Evolutionary conservation across 2,113 vertebrate genomes (phyloP), one percentile per base, ranked within the genome.

Genomic region (Ciconia maguari): DNA sequence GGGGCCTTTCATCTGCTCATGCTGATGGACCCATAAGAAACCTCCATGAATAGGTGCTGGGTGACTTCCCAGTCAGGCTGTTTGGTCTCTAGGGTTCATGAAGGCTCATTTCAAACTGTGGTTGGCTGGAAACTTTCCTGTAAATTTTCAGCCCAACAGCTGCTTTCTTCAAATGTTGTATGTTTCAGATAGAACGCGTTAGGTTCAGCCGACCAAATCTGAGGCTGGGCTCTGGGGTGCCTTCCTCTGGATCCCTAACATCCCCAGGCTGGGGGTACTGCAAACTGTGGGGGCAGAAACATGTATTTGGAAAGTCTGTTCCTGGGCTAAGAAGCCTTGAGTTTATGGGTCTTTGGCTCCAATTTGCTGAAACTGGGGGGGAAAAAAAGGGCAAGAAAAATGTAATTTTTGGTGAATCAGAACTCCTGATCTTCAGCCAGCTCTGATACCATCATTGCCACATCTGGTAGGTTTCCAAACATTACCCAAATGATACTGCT

Each of bases 141-240:
- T 4, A 66, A 66, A 69, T 7, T 54, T 94, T 54, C 19, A 55
- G 44, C 14, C n/a, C 38, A 81, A 42, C 38, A 84, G 15, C 13
- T 80, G 29, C 17, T 86, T 75, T 79, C 48, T 80, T 80, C 32
- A 80, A 22, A 65, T 60, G 32, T 76, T 75, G 14, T 29, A 29
- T n/a, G 8, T n/a, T 36, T 86, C 2, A 1, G 5, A 7, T 17
- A 14, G 25, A 71, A 68, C 1, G 2, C 1, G 2, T 54, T 49
- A 24, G 19, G 46, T 74, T 84, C 69, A 61, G 44, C 16, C 1
- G 3, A 46, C 27, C 46, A 61, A 80, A 87, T 25, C 51, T 49
- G 79, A 81, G 46, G 62, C 27, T 41, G 61, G 48, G 44, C 24
- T 80, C 24, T 52, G 22, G 15, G 10, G 6, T 86, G 62, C 30